These are phyloP conservation scores for Drosophila nigricruria DNA, from an alignment of 2,888 invertebrate genomes.

Conservation along the genomic window DNA sequence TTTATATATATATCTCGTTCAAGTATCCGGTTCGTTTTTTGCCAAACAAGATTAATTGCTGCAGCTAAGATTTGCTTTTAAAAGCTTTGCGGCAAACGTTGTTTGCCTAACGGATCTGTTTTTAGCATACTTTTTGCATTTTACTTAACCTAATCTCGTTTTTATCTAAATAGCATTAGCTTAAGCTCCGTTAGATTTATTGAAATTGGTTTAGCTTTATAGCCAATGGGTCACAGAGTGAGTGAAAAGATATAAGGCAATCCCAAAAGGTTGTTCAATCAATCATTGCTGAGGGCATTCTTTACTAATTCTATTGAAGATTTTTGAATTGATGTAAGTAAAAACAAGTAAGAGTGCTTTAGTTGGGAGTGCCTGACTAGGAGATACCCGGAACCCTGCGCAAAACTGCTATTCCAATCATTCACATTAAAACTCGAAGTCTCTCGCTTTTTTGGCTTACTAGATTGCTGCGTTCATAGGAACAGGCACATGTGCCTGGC, in stretches of 20 bases:
- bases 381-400: not conserved
- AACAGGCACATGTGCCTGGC: too few relatives aligned
- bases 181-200: not conserved
- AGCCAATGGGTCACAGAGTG: not conserved
- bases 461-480: not conserved
- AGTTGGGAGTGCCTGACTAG: not conserved
- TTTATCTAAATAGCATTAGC: not conserved
- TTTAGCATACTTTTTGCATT: not conserved
- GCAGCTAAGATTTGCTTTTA: slow-evolving; percentile 9
- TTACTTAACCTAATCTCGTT: not conserved
- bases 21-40: slow-evolving; percentile 38
- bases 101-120: slow-evolving; percentile 1
- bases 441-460: not conserved
- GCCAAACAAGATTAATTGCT: slow-evolving; percentile 41
- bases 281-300: not conserved
- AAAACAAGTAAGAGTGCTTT: not conserved
- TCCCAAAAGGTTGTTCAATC: not conserved
- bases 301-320: not conserved
- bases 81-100: not conserved
- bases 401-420: not conserved
- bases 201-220: not conserved
- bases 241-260: not conserved
- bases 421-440: not conserved
- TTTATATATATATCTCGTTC: not conserved
- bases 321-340: not conserved